Evolutionary conservation across 2,888 invertebrate species (phyloP).

Genomic region (Agrotis clavis): DNA sequence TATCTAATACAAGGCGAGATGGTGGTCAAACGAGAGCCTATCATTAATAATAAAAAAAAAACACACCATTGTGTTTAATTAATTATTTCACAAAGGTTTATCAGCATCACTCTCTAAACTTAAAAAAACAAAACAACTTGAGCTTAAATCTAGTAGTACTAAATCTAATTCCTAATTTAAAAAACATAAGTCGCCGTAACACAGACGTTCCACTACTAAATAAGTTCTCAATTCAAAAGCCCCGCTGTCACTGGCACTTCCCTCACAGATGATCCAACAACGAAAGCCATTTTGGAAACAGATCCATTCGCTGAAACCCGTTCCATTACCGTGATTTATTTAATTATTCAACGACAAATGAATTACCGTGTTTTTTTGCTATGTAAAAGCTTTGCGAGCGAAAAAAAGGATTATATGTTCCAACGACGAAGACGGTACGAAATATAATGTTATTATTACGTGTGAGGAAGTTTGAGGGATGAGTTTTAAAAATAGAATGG

Average conservation of each 20-base stretch:
- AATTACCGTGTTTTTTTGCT: conserved; percentile 76
- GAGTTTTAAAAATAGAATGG: neutral
- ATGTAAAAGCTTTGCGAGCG: conserved; percentile 57
- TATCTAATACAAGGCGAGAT: too few relatives aligned
- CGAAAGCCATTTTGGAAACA: conserved; percentile 76
- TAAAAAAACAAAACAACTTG: too few relatives aligned
- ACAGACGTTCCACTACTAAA: neutral
- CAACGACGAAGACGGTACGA: conserved; percentile 12
- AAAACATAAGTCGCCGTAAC: neutral
- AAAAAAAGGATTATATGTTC: conserved; percentile 56
- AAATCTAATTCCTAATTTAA: too few relatives aligned
- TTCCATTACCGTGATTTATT: conserved; percentile 88
- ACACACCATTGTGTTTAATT: too few relatives aligned
- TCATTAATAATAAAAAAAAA: too few relatives aligned
- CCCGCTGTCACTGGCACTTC: conserved; percentile 30
- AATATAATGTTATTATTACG: conserved; percentile 27
- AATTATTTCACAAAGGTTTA: too few relatives aligned
- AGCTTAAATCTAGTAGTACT: too few relatives aligned
- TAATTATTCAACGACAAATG: conserved; percentile 87
- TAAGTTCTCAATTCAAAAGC: neutral
- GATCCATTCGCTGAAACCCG: conserved; percentile 83
- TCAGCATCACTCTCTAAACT: too few relatives aligned
- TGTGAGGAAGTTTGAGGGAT: conserved; percentile 21
- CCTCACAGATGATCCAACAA: conserved; percentile 57
- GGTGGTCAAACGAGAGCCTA: too few relatives aligned